Conservation (phyloP, 2,888 invertebrate species). For the Ennomos erosarius region DNA sequence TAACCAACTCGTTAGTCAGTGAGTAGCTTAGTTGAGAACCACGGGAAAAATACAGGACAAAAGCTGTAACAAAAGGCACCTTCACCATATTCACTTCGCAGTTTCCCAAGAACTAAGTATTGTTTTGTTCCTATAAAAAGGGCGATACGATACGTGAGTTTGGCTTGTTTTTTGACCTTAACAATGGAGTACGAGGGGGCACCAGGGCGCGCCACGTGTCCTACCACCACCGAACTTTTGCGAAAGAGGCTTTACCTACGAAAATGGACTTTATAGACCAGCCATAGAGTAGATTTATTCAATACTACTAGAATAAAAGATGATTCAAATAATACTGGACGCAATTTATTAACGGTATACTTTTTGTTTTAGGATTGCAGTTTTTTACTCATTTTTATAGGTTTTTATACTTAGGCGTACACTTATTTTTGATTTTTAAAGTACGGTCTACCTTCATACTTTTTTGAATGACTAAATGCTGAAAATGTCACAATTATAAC, state of each 20-base stretch:
- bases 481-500: too few species aligned
- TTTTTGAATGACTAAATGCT: too few species aligned
- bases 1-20: conserved; percentile 1
- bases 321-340: not conserved
- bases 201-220: conserved; percentile 70
- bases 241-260: conserved; percentile 15
- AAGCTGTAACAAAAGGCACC: conserved; percentile 58
- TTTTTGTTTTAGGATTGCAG: too few species aligned
- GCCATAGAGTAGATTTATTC: conserved; percentile 1
- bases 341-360: not conserved
- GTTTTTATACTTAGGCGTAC: too few species aligned
- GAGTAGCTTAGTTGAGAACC: conserved; percentile 14
- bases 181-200: conserved; percentile 62
- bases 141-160: conserved; percentile 71
- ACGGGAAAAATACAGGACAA: conserved; percentile 59
- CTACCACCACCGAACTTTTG: conserved; percentile 43
- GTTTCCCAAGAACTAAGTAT: conserved; percentile 64
- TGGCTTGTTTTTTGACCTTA: conserved; percentile 76
- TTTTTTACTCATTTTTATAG: too few species aligned
- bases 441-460: too few species aligned
- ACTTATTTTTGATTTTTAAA: too few species aligned
- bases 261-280: conserved; percentile 38
- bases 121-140: conserved; percentile 67
- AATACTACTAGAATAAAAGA: too few species aligned
- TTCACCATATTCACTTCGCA: conserved; percentile 49